These are phyloP conservation scores for Ichneumoninae sp. DNA, from an alignment of 2,888 invertebrate genomes.

Conservation along the genomic window DNA sequence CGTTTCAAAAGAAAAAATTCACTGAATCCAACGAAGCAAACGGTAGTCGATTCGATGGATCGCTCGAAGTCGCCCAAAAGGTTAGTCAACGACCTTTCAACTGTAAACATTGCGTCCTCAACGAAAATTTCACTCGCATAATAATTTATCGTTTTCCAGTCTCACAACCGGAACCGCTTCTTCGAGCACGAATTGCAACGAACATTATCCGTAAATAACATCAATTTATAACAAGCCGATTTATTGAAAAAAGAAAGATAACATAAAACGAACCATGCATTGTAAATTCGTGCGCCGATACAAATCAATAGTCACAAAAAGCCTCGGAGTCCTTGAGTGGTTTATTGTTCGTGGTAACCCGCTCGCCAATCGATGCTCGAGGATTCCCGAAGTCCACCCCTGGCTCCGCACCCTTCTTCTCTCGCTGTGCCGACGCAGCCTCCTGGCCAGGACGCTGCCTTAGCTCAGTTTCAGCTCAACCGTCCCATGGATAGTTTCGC, in stretches of 20 bases:
- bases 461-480: conserved; percentile 81
- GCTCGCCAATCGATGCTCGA: conserved; percentile 68
- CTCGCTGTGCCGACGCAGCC: conserved; percentile 76
- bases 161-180: neutral
- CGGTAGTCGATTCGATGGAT: neutral
- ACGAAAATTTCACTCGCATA: neutral
- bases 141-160: neutral
- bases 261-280: neutral
- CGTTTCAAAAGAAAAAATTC: neutral
- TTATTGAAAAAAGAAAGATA: neutral
- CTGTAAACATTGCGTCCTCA: neutral
- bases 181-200: neutral
- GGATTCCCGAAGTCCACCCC: conserved; percentile 76
- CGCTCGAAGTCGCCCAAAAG: neutral
- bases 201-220: neutral
- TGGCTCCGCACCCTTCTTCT: conserved; percentile 72
- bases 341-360: conserved; percentile 42
- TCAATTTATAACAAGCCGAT: neutral
- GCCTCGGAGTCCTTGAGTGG: neutral
- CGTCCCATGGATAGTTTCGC: conserved; percentile 78
- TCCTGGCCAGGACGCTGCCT: conserved; percentile 83
- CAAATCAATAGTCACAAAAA: conserved; percentile 30
- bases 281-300: neutral
- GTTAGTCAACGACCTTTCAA: neutral
- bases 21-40: neutral